These are phyloP conservation scores for Brachystomella parvula DNA, from an alignment of 1,140 invertebrate genomes.

Conservation along the genomic window DNA sequence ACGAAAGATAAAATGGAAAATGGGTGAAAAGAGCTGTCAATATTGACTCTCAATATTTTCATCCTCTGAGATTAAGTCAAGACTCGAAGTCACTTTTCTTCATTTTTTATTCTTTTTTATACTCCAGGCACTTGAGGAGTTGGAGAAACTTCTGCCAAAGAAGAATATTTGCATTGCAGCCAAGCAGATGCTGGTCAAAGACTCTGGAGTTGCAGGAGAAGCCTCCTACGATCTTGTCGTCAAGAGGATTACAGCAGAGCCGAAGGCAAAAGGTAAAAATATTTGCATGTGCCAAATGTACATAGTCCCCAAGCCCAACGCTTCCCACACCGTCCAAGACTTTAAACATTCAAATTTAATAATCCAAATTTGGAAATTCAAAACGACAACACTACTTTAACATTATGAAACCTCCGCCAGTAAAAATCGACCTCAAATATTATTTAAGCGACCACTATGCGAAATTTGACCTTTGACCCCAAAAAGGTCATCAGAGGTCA, in stretches of 20 bases:
- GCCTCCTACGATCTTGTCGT: slow-evolving; percentile 81
- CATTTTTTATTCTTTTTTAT: not conserved
- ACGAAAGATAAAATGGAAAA: not conserved
- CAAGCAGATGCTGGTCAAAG: slow-evolving; percentile 88
- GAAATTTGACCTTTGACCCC: no score
- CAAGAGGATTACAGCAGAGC: slow-evolving; percentile 67
- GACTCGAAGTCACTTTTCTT: no score
- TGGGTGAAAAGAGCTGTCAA: not conserved
- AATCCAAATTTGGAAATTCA: no score
- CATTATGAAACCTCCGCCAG: no score
- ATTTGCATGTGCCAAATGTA: not conserved
- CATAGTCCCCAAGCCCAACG: not conserved
- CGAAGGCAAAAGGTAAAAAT: slow-evolving; percentile 70
- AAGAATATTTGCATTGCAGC: slow-evolving; percentile 85
- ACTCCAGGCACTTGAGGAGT: slow-evolving; percentile 78
- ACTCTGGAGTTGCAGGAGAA: slow-evolving; percentile 84
- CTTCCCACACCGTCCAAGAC: not conserved
- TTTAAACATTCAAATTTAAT: no score
- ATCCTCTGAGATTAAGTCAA: no score
- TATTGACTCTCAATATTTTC: slow-evolving; percentile 4
- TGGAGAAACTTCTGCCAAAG: slow-evolving; percentile 71
- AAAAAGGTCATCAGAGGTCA: no score
- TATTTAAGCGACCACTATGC: no score
- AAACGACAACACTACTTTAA: no score
- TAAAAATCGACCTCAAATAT: no score